Conservation (phyloP, 2,113 vertebrate genomes). For the Platichthys stellatus region DNA sequence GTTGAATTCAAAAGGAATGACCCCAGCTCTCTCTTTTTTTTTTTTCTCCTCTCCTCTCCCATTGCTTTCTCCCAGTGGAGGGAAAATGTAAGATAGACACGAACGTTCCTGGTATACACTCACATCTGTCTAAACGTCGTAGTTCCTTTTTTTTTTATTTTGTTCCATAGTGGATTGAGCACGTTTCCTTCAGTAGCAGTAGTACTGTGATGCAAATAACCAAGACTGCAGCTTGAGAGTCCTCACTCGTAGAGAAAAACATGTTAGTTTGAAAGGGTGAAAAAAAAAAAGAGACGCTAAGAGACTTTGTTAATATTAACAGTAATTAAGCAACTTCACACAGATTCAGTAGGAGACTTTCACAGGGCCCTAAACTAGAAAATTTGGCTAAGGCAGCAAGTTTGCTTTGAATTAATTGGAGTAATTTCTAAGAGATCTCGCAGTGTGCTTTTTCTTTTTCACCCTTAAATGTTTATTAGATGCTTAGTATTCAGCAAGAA, state of each 20-base stretch:
- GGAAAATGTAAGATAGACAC: constrained; percentile 82
- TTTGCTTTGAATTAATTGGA: constrained; percentile 71
- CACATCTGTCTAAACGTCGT: constrained; percentile 74
- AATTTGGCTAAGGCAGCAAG: constrained; percentile 63
- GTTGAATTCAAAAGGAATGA: constrained; percentile 79
- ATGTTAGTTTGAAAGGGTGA: constrained; percentile 67
- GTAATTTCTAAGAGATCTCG: constrained; percentile 62
- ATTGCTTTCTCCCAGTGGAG: constrained; percentile 82
- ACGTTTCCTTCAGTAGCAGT: constrained; percentile 72
- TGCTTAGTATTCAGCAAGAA: constrained; percentile 75
- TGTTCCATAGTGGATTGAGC: constrained; percentile 75
- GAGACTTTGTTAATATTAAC: constrained; percentile 59
- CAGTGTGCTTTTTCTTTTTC: constrained; percentile 70
- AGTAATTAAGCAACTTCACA: constrained; percentile 47
- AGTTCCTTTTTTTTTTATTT: constrained; percentile 51
- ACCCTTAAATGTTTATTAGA: constrained; percentile 77
- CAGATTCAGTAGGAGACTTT: constrained; percentile 53
- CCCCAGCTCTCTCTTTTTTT: constrained; percentile 75
- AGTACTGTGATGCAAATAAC: constrained; percentile 76
- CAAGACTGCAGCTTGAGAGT: constrained; percentile 72
- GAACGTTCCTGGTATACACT: constrained; percentile 77
- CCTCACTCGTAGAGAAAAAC: constrained; percentile 70
- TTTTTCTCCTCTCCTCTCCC: constrained; percentile 71
- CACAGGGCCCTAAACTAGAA: constrained; percentile 39
- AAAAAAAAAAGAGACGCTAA: constrained; percentile 58